A percentile compares a stretch with the other conserved stretches of the same genome.
These are phyloP conservation scores for Drosophila seguyi DNA, from an alignment of 1,140 invertebrate genomes.

Conservation along the genomic window DNA sequence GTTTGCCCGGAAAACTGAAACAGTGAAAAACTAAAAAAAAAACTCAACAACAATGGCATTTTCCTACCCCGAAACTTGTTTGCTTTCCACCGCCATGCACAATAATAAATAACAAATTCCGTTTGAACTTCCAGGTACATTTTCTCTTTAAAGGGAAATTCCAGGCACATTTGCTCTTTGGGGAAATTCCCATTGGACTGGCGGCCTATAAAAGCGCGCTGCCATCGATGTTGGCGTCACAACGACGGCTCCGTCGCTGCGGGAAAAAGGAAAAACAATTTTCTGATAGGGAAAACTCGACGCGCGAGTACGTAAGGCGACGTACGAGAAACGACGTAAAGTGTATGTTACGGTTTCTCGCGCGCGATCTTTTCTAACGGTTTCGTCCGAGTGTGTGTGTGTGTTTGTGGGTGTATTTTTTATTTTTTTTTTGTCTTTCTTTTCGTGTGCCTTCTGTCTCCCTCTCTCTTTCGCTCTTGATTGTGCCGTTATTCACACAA, in stretches of 20 bases:
- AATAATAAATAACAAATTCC: slow-evolving; percentile 37
- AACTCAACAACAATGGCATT: slow-evolving; percentile 29
- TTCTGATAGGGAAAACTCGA: neutral
- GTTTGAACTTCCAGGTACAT: slow-evolving; percentile 18
- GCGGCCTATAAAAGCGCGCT: slow-evolving; percentile 33
- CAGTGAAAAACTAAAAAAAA: neutral
- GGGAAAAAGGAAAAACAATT: slow-evolving; percentile 7
- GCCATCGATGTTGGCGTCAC: slow-evolving; percentile 16
- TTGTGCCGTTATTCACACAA: neutral
- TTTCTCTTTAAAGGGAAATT: slow-evolving; percentile 14
- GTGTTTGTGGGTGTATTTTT: neutral
- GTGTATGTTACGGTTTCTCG: slow-evolving; percentile 5
- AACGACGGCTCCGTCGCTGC: slow-evolving; percentile 23
- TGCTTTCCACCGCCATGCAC: slow-evolving; percentile 23
- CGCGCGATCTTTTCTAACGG: slow-evolving; percentile 1
- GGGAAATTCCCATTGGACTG: neutral
- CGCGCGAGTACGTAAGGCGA: slow-evolving; percentile 7
- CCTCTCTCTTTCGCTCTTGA: neutral
- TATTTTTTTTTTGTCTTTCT: neutral
- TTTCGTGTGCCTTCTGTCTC: neutral
- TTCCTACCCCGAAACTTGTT: slow-evolving; percentile 12
- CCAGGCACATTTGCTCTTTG: slow-evolving; percentile 6
- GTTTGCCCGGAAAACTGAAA: slow-evolving; percentile 5
- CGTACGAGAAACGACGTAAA: slow-evolving; percentile 13
- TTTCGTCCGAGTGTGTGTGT: neutral